Conservation (phyloP, 2,797 vertebrate genomes). For the Acanthis flammea region DNA sequence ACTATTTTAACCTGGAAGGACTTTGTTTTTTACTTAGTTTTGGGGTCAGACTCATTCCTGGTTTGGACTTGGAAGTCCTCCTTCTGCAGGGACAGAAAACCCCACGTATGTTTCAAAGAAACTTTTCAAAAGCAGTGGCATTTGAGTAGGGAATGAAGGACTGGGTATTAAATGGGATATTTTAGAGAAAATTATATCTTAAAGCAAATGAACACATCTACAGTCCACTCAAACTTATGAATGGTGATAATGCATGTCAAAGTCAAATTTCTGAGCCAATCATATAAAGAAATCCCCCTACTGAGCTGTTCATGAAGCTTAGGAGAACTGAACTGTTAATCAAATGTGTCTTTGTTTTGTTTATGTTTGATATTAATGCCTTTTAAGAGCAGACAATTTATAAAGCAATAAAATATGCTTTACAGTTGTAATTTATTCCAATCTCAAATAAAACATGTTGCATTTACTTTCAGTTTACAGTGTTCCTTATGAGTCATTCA, state of each 20-base stretch:
- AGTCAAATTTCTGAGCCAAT: slow-evolving; percentile 14
- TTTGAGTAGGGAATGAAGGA: neutral
- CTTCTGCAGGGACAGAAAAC: neutral
- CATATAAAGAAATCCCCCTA: slow-evolving; percentile 4
- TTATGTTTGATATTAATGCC: slow-evolving; percentile 62
- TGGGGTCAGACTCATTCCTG: neutral
- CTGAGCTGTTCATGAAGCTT: slow-evolving; percentile 30
- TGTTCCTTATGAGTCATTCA: neutral
- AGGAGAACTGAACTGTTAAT: slow-evolving; percentile 46
- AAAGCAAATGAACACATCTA: neutral
- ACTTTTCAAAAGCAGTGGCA: neutral
- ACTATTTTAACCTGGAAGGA: neutral
- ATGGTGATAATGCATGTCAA: slow-evolving; percentile 31
- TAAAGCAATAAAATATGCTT: slow-evolving; percentile 62
- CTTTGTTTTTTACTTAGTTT: neutral
- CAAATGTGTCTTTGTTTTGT: slow-evolving; percentile 28
- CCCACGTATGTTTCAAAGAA: neutral
- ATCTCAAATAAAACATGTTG: slow-evolving; percentile 52
- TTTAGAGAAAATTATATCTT: neutral
- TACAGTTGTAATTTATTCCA: slow-evolving; percentile 64
- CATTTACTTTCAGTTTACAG: slow-evolving; percentile 27
- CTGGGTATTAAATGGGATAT: neutral
- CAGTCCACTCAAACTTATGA: neutral
- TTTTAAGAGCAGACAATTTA: slow-evolving; percentile 49
- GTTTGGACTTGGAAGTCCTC: neutral